Percentiles rank a stretch among this genome's conserved stretches.
These are phyloP conservation scores for Ctenochaetus hawaiiensis DNA, from an alignment of 2,797 vertebrate genomes.

Conservation along the genomic window DNA sequence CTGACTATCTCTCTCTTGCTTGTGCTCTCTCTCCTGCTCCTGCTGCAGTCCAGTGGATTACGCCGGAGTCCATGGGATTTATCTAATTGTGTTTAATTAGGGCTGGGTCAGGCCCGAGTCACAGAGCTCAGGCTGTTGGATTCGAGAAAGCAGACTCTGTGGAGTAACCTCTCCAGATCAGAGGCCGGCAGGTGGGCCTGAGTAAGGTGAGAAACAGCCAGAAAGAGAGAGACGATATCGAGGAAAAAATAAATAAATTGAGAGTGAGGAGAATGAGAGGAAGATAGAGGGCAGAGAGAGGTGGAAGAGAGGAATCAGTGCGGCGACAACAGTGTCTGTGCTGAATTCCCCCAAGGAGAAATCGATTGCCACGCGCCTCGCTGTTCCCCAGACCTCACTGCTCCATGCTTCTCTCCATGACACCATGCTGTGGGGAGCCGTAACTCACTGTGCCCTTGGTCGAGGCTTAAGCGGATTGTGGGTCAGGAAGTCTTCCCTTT, in stretches of 20 bases:
- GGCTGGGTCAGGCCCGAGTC: constrained; percentile 77
- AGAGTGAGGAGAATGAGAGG: constrained; percentile 50
- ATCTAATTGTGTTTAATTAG: constrained; percentile 88
- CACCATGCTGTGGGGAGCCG: constrained; percentile 73
- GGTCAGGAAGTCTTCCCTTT: constrained; percentile 81
- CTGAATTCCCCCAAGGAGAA: constrained; percentile 75
- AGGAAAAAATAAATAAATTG: constrained; percentile 55
- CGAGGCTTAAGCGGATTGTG: constrained; percentile 79
- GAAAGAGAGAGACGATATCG: constrained; percentile 38
- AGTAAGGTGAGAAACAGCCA: constrained; percentile 41
- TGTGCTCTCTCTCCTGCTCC: constrained; percentile 60
- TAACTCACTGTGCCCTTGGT: constrained; percentile 81
- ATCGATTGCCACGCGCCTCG: constrained; percentile 80
- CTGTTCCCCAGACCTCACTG: constrained; percentile 76
- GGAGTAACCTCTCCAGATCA: constrained; percentile 63
- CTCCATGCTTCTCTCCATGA: constrained; percentile 69
- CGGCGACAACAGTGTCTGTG: constrained; percentile 66
- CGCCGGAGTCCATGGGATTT: constrained; percentile 80
- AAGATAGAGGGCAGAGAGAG: constrained; percentile 66
- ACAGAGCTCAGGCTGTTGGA: constrained; percentile 64
- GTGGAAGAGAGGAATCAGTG: constrained; percentile 63
- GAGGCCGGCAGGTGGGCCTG: constrained; percentile 51
- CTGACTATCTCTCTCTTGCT: constrained; percentile 67
- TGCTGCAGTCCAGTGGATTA: constrained; percentile 82
- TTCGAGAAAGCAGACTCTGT: constrained; percentile 63